Conservation (phyloP, 2,113 vertebrate species). For the Pterocles orientalis region DNA sequence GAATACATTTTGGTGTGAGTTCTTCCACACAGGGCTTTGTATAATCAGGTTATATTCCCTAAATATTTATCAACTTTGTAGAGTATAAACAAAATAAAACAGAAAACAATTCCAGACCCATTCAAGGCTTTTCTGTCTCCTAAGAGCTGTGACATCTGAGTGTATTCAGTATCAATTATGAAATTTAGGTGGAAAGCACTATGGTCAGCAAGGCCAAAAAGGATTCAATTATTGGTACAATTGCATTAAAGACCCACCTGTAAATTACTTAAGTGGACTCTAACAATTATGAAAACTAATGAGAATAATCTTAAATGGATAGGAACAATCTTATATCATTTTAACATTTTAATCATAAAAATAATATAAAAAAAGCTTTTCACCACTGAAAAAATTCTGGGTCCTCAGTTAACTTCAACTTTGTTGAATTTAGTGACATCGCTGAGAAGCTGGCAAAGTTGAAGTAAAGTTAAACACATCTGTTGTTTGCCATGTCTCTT, state of each 20-base stretch:
- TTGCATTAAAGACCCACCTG: conserved; percentile 5
- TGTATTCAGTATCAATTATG: conserved; percentile 14
- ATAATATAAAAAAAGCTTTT: conserved; percentile 31
- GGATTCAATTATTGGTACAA: conserved; percentile 21
- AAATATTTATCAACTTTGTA: neutral
- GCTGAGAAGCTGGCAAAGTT: neutral
- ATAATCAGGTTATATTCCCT: neutral
- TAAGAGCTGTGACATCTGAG: neutral
- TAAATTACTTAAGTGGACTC: conserved; percentile 52
- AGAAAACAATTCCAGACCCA: neutral
- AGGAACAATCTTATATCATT: conserved; percentile 40
- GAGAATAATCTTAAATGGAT: conserved; percentile 38
- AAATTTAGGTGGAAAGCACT: conserved; percentile 45
- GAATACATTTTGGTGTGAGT: neutral
- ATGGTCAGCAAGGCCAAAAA: conserved; percentile 49
- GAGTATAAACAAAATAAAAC: neutral
- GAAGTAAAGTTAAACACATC: neutral
- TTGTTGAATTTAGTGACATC: conserved; percentile 8
- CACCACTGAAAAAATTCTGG: neutral
- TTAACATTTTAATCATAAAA: conserved; percentile 65
- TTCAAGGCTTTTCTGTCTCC: neutral
- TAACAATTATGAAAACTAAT: conserved; percentile 55
- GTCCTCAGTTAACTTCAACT: neutral
- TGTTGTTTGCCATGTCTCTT: neutral
- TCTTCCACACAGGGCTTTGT: neutral